Base-by-base conservation (phyloP, 2,888 invertebrate genomes). In the Candidula unifasciata region DNA sequence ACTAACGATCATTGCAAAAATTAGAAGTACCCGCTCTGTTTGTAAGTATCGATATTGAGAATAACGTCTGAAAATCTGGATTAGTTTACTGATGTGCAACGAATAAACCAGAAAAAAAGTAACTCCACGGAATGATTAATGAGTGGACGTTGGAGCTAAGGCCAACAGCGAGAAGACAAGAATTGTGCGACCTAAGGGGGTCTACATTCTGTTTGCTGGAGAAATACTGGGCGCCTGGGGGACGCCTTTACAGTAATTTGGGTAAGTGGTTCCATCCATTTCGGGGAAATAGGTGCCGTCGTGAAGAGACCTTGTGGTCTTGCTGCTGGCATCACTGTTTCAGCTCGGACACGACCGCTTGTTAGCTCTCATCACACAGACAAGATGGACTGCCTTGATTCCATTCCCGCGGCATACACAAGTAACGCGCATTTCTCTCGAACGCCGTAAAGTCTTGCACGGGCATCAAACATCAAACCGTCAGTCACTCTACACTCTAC, bases 251-350 rank as follows among this genome's bases (percentile, higher is more conserved):
- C 3, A 64, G 37, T 33, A 76, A 66, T 82, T 54, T 83, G 69
- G n/a, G 69, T 77, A 76, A 77, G 78, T 83, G 83, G n/a, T 69
- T 83, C 69, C n/a, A 33, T 78, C 35, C 66, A 27, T 77, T 33
- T 54, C 18, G 54, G 60, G 30, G 16, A 16, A 33, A 27, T 66
- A n/a, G 74, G 24, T 24, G 30, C 68, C 30, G 35, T 54, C 77
- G 18, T 0, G 1, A 35, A 52, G 54, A 18, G 68, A 24, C 2
- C 16, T 57, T 24, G 24, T 66, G 54, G 54, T 74, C 27, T 16
- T 5, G 21, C 44, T 52, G 0, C n/a, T 52, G 10, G 21, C 30
- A 54, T 27, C 30, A 54, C 30, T 30, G 33, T 74, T 30, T 16
- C 44, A 37, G 24, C n/a, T 0, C 21, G n/a, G 44, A 24, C n/a